Percentiles rank a stretch among this genome's conserved stretches.
Conservation (phyloP, 1,140 invertebrate genomes). For the Holcopasites calliopsidis region DNA sequence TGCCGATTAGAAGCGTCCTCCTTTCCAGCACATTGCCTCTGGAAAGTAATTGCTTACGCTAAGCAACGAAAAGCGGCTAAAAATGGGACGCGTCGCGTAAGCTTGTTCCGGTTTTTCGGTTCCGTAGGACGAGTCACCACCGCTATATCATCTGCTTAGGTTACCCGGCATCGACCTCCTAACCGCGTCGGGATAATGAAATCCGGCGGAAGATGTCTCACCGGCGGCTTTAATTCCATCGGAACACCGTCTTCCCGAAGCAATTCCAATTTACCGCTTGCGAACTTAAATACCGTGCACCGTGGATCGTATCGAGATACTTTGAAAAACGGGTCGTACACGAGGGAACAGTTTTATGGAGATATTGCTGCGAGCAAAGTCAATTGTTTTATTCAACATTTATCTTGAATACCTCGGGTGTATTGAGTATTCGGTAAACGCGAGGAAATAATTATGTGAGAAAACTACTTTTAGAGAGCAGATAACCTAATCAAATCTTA, state of each 20-base stretch:
- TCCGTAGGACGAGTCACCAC: conserved; percentile 35
- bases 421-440: conserved; percentile 1
- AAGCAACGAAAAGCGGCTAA: conserved; percentile 15
- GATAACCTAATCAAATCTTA: conserved; percentile 30
- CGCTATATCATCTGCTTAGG: conserved; percentile 37
- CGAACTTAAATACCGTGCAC: neutral
- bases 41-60: conserved; percentile 57
- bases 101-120: conserved; percentile 53
- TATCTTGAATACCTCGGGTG: too few relatives aligned
- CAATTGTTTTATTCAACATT: too few relatives aligned
- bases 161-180: conserved; percentile 48
- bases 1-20: conserved; percentile 59
- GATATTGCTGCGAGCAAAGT: neutral
- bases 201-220: conserved; percentile 5
- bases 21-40: conserved; percentile 23
- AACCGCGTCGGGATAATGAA: conserved; percentile 48
- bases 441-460: too few relatives aligned
- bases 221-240: conserved; percentile 29
- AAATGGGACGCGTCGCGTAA: conserved; percentile 60
- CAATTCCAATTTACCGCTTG: conserved; percentile 29
- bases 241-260: neutral
- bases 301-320: neutral
- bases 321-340: neutral
- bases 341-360: neutral
- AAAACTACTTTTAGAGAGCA: too few relatives aligned